phyloP scores from a whole-genome alignment of 1,140 invertebrate species.

The Onthophagus taurus region DNA sequence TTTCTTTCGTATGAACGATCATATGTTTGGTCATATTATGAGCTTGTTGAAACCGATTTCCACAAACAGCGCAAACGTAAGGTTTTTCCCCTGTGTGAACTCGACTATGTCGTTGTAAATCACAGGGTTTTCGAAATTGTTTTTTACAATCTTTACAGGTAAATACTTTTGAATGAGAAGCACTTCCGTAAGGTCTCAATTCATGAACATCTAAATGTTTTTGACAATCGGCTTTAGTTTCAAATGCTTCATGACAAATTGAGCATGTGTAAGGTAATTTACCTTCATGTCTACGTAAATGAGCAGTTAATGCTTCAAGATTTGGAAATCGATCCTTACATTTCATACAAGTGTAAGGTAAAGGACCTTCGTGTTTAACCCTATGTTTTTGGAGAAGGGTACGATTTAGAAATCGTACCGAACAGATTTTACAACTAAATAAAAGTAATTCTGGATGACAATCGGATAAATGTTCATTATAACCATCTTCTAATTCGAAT shows the following conservation, averaged over 20 bases:
- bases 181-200: conserved; percentile 16
- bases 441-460: conserved; percentile 4
- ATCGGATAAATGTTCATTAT: neutral
- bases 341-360: conserved; percentile 6
- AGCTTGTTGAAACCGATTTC: conserved; percentile 69
- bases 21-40: conserved; percentile 82
- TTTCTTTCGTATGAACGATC: conserved; percentile 49
- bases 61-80: conserved; percentile 62
- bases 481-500: conserved; percentile 1
- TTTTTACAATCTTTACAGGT: conserved; percentile 26
- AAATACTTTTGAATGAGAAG: conserved; percentile 15
- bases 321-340: conserved; percentile 3
- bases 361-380: conserved; percentile 1
- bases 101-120: conserved; percentile 31
- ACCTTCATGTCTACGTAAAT: conserved; percentile 18
- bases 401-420: conserved; percentile 2
- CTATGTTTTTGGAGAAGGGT: conserved; percentile 5
- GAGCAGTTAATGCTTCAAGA: conserved; percentile 10
- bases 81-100: conserved; percentile 53
- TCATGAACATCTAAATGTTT: conserved; percentile 25
- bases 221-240: conserved; percentile 19
- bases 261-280: conserved; percentile 27
- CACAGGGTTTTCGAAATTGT: conserved; percentile 30
- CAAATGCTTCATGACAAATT: conserved; percentile 27
- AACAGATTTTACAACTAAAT: conserved; percentile 8